These are phyloP conservation scores for Arrhopalites spinosus DNA, from an alignment of 2,888 invertebrate genomes.

Conservation along the genomic window DNA sequence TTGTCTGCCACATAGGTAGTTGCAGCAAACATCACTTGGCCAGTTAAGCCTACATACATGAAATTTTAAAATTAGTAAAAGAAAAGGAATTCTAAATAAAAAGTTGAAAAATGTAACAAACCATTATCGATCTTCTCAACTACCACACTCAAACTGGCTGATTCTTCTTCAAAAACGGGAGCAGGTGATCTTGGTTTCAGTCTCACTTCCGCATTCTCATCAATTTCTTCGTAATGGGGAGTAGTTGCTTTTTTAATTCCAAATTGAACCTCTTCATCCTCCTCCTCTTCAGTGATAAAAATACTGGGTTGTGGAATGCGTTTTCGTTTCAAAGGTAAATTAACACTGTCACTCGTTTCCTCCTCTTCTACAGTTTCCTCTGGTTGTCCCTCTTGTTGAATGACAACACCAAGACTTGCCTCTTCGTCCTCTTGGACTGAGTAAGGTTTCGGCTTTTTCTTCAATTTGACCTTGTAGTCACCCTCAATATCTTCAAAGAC, in stretches of 20 bases:
- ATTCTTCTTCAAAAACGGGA: constrained; percentile 43
- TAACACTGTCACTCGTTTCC: constrained; percentile 62
- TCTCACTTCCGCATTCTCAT: constrained; percentile 58
- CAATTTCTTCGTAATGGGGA: constrained; percentile 60
- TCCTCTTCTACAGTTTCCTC: constrained; percentile 63
- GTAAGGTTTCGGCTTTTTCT: constrained; percentile 62
- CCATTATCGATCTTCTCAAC: constrained; percentile 48
- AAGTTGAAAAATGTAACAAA: constrained; percentile 10
- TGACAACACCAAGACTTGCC: constrained; percentile 28
- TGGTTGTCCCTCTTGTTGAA: constrained; percentile 58
- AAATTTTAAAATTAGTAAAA: neutral
- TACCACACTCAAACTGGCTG: constrained; percentile 42
- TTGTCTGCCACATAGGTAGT: constrained; percentile 65
- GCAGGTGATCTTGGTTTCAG: constrained; percentile 59
- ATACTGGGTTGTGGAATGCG: constrained; percentile 43
- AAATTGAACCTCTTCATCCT: constrained; percentile 62
- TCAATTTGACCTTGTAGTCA: constrained; percentile 83
- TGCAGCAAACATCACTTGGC: constrained; percentile 32
- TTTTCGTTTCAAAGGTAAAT: constrained; percentile 58
- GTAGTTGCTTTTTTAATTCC: constrained; percentile 60
- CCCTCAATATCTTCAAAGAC: constrained; percentile 70
- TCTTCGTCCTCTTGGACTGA: constrained; percentile 67
- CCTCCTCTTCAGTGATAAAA: constrained; percentile 61
- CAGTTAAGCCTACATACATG: constrained; percentile 1
- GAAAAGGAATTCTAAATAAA: neutral